Evolutionary conservation across 2,113 vertebrate species (phyloP).

Genomic region (Microtus oregoni): DNA sequence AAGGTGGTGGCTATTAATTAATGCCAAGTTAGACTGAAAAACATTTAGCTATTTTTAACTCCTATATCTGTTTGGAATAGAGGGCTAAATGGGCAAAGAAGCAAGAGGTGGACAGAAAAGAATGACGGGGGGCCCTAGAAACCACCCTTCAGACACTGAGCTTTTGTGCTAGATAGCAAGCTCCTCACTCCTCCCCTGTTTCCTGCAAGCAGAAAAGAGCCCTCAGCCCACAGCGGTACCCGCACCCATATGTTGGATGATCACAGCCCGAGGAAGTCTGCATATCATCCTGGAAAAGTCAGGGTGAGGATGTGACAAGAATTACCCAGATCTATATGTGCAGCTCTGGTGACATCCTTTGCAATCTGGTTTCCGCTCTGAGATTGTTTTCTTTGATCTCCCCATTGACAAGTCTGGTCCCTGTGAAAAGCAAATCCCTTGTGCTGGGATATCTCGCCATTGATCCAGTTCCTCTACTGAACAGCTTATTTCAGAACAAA

Average conservation of each 20-base stretch:
- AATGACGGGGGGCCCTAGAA: not conserved
- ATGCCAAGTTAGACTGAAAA: not conserved
- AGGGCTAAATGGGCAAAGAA: not conserved
- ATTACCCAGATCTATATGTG: not conserved
- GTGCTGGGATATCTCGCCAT: not conserved
- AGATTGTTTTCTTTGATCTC: slow-evolving; percentile 64
- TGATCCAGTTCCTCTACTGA: slow-evolving; percentile 33
- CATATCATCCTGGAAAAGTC: not conserved
- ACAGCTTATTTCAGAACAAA: slow-evolving; percentile 43
- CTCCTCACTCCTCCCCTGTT: not conserved
- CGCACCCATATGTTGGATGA: not conserved
- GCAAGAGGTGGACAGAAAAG: not conserved
- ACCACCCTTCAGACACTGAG: not conserved
- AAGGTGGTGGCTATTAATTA: not conserved
- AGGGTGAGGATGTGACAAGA: not conserved
- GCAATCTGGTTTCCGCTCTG: slow-evolving; percentile 58
- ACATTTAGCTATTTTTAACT: not conserved
- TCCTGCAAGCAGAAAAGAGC: not conserved
- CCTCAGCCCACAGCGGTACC: not conserved
- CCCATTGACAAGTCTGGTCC: slow-evolving; percentile 46
- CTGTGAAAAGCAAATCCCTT: not conserved
- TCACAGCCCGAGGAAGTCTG: not conserved
- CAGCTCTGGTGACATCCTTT: slow-evolving; percentile 66
- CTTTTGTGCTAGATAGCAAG: not conserved
- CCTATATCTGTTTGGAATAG: not conserved